These are phyloP conservation scores for Enteromius treurensis DNA, from an alignment of 2,797 vertebrate species.

Conservation along the genomic window DNA sequence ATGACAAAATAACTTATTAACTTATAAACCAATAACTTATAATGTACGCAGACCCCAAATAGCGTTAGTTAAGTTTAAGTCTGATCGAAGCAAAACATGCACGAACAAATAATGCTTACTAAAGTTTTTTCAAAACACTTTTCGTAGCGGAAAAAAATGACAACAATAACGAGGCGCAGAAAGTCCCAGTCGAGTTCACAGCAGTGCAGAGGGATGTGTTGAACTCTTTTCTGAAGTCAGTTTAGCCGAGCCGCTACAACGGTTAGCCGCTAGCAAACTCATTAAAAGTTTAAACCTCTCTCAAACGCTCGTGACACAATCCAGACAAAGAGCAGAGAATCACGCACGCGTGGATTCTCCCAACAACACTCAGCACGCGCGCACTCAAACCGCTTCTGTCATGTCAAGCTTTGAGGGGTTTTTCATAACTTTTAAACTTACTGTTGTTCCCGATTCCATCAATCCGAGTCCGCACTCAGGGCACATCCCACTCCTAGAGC, in stretches of 20 bases:
- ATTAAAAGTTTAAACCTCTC: slow-evolving; percentile 8
- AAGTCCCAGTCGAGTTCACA: not conserved
- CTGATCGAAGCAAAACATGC: not conserved
- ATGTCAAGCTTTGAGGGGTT: not conserved
- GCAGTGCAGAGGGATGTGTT: not conserved
- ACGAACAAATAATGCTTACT: not conserved
- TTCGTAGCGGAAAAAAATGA: not conserved
- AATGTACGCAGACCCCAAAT: not conserved
- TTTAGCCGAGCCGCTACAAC: slow-evolving; percentile 42
- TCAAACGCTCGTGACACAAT: slow-evolving; percentile 1
- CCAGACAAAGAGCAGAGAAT: not conserved
- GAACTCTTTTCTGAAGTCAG: not conserved
- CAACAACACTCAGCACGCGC: not conserved
- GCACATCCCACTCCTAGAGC: slow-evolving; percentile 18
- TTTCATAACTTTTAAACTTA: slow-evolving; percentile 46
- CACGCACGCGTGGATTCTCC: not conserved
- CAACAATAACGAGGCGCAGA: not conserved
- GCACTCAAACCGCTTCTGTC: not conserved
- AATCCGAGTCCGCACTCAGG: slow-evolving; percentile 1
- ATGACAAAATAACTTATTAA: not conserved
- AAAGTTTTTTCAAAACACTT: not conserved
- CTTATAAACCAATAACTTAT: not conserved
- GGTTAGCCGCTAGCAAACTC: slow-evolving; percentile 47
- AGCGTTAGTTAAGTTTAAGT: not conserved
- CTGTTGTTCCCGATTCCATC: slow-evolving; percentile 52